Base-by-base conservation (phyloP, 1,140 invertebrate genomes). In the Xylocopa sonorina region DNA sequence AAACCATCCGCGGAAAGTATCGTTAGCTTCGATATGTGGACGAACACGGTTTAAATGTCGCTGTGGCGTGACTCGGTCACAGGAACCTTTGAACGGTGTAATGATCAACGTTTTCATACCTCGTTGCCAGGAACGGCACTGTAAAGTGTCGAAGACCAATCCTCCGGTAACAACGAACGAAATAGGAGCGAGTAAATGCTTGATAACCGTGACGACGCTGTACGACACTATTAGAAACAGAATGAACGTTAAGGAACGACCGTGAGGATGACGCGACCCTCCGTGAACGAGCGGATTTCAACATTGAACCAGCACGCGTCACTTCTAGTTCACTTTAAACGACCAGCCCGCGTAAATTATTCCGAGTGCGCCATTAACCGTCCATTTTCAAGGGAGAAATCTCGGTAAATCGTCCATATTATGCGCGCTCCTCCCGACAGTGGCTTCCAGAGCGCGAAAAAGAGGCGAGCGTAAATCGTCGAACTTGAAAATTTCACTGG, bases 281-380 rank as follows among this genome's bases (percentile, higher is more conserved):
- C 32, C 27, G 3, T 14, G 48, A 51, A 51, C 51, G 41, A 27
- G 9, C n/a, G 48, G 46, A 58, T 72, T 32, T 46, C 53, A n/a
- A n/a, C 27, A 24, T 50, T 27, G 38, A 64, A 64, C n/a, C 51
- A 27, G 32, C 21, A 14, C 29, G 18, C 48, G 10, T 48, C 57
- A 16, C 29, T 64, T 16, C 12, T 41, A 7, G 5, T 3, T 18
- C 32, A 6, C 48, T 74, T 50, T 53, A 53, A 41, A 53, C 24
- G 24, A 64, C 24, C 32, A 51, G n/a, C 24, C 38, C 18, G 24
- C 46, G 27, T 76, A 76, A 76, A 68, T 76, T 76, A 57, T 43
- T 68, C 24, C n/a, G 7, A 14, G 21, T 5, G 0, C 18, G 16
- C 32, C 58, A 60, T 57, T 43, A 76, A 76, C 41, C 7, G 10